Evolutionary conservation across 2,888 invertebrate species (phyloP), one percentile per base, ranked within the genome.

Genomic region (Mesochorus sp.): DNA sequence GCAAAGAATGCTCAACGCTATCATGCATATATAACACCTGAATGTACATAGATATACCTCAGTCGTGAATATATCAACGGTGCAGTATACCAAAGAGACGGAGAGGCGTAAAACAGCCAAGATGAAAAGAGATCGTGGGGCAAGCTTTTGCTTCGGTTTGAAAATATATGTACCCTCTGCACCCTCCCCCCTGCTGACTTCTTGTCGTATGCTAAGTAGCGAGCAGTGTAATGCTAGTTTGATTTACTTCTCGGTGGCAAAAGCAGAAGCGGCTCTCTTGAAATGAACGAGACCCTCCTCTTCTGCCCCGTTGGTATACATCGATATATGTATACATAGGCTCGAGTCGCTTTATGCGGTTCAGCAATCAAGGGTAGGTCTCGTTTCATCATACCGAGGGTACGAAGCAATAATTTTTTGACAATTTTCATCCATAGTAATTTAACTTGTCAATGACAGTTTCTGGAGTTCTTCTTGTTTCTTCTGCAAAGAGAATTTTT

Each of bases 141-240:
- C 19, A 28, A 49, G 57, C 31, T 39, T 47, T 80, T 80, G 76
- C 81, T 77, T 81, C 79, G 70, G 79, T 19, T 67, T 14, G 59
- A 74, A 74, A n/a, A n/a, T n/a, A n/a, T 51, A 47, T 49, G 37
- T 47, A 57, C 21, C 34, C 55, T n/a, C 10, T 53, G 2, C 53
- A 24, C 44, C 28, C 10, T n/a, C n/a, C n/a, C n/a, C n/a, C n/a
- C 8, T 17, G 67, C 79, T 81, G 84, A 82, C 82, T 85, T 80
- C 66, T 78, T 81, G 81, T 81, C 83, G 83, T 86, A 88, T 88
- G 88, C 86, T 87, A 87, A 87, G 83, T 86, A 86, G 88, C 79
- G 82, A 83, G 39, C 14, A 24, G 6, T 10, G 85, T 86, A 85
- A 87, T 87, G 83, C 84, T 82, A 80, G 83, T 86, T 85, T 87